Percentiles rank a stretch among this genome's conserved stretches.
phyloP scores from a whole-genome alignment of 2,797 vertebrate genomes.

The Pseudomugil gertrudae region DNA sequence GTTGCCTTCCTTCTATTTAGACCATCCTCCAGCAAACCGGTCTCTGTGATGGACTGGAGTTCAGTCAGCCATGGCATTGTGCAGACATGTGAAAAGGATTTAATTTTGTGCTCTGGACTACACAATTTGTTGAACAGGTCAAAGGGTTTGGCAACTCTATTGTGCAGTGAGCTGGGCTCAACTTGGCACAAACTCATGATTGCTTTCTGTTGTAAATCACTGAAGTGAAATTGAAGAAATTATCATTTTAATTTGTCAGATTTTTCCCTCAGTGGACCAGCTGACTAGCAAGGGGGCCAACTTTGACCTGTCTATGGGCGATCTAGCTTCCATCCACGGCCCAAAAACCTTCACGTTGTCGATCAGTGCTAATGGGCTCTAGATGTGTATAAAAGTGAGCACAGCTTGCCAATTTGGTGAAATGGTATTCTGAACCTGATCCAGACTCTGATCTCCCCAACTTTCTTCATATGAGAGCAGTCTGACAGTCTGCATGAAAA shows the following conservation, averaged over 20 bases:
- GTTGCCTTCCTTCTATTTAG: neutral
- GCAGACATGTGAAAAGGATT: constrained; percentile 15
- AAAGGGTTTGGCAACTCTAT: constrained; percentile 1
- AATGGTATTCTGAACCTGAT: neutral
- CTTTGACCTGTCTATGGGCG: neutral
- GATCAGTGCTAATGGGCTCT: neutral
- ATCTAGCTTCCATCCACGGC: neutral
- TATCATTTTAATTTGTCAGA: neutral
- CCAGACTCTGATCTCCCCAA: neutral
- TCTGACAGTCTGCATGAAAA: neutral
- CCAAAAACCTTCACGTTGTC: neutral
- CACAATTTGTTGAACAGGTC: neutral
- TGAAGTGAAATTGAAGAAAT: neutral
- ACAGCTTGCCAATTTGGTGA: neutral
- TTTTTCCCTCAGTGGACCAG: neutral
- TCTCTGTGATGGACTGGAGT: neutral
- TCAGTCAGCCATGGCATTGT: constrained; percentile 5
- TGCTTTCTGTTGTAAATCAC: neutral
- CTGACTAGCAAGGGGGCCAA: neutral
- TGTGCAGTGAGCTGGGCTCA: neutral
- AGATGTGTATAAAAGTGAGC: neutral
- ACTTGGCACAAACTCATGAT: neutral
- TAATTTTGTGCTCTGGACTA: constrained; percentile 1
- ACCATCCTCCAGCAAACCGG: neutral
- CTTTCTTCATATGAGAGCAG: neutral